phyloP scores from a whole-genome alignment of 2,797 vertebrate genomes.

The Nannoperca australis region DNA sequence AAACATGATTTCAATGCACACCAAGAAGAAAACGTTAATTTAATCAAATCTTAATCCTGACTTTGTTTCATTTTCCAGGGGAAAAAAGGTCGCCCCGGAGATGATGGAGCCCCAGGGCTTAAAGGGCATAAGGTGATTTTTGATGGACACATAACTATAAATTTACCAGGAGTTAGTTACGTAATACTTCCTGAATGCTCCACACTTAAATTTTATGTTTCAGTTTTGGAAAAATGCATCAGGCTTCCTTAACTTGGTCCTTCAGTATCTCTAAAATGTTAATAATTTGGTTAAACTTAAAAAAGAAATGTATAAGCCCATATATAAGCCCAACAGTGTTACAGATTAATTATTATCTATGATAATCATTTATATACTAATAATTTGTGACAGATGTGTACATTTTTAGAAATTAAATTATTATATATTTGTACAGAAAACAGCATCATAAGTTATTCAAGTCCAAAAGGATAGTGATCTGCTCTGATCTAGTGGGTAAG shows the following conservation, averaged over 20 bases:
- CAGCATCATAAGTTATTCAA: neutral
- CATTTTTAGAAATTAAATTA: neutral
- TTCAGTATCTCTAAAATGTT: neutral
- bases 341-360: neutral
- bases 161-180: conserved; percentile 22
- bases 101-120: conserved; percentile 86
- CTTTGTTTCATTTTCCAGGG: conserved; percentile 85
- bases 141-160: conserved; percentile 29
- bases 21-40: conserved; percentile 24
- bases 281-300: neutral
- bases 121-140: conserved; percentile 89
- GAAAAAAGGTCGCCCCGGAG: conserved; percentile 91
- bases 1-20: conserved; percentile 1
- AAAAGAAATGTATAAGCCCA: neutral
- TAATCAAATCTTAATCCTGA: neutral
- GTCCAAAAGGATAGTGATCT: neutral
- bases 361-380: neutral
- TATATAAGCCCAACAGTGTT: neutral
- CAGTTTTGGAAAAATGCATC: neutral
- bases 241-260: neutral
- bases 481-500: no score
- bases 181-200: conserved; percentile 7
- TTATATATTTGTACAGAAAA: neutral
- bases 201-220: conserved; percentile 11
- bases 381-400: neutral